Conservation (phyloP, 2,797 vertebrate species). For the Halcyon smyrnensis region DNA sequence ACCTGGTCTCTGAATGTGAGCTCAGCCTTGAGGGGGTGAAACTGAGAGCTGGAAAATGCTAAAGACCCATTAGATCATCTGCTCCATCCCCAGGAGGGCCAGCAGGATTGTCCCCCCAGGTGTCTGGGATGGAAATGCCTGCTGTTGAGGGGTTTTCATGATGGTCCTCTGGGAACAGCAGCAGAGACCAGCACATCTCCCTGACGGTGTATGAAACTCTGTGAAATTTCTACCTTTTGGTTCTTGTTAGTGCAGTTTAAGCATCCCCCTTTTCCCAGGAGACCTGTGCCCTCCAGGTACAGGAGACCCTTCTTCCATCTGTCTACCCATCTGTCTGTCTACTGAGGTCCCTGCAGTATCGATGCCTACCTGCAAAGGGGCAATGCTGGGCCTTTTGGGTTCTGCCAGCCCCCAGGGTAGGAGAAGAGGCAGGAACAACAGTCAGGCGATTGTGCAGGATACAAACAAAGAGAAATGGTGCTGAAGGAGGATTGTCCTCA, state of each 20-base stretch:
- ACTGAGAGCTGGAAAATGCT: background rate
- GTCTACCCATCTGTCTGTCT: slow-evolving; percentile 9
- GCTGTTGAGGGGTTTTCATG: background rate
- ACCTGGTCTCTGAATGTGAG: background rate
- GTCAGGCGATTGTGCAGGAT: background rate
- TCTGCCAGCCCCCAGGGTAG: background rate
- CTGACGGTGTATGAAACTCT: background rate
- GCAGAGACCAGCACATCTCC: background rate
- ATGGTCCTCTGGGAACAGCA: slow-evolving; percentile 6
- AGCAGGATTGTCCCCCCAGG: background rate
- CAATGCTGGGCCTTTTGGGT: background rate
- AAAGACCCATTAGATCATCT: slow-evolving; percentile 30
- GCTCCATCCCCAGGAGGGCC: background rate
- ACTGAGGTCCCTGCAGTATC: background rate
- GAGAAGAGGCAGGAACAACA: background rate
- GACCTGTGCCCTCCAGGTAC: background rate
- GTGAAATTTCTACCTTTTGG: slow-evolving; percentile 12
- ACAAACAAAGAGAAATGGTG: background rate
- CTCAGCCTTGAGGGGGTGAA: background rate
- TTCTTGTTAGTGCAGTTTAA: background rate
- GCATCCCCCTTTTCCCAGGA: background rate
- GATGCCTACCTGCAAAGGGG: background rate
- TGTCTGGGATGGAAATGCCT: slow-evolving; percentile 11
- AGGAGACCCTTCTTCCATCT: background rate
- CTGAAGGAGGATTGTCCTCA: background rate